A percentile compares a stretch with the other conserved stretches of the same genome.
phyloP scores from a whole-genome alignment of 35 echinoderm and acorn worm genomes.

The Ophioderma brevispina region DNA sequence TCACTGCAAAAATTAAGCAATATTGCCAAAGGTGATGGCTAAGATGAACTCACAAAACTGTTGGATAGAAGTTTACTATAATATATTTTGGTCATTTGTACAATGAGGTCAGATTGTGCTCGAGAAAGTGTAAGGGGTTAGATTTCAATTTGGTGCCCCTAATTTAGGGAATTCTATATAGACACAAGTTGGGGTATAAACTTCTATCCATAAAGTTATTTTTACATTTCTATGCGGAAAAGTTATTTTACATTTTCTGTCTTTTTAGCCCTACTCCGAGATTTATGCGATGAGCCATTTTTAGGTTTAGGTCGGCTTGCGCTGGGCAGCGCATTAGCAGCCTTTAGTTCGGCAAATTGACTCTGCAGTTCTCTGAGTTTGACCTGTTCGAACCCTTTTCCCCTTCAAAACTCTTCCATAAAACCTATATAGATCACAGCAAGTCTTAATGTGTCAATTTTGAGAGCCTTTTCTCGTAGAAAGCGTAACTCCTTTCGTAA shows the following conservation, averaged over 20 bases:
- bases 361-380: conserved; percentile 21
- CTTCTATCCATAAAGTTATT: too few relatives aligned
- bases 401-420: conserved; percentile 54
- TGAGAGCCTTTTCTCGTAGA: conserved; percentile 64
- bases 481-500: conserved; percentile 83
- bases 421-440: conserved; percentile 90
- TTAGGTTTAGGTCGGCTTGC: neutral
- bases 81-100: too few relatives aligned
- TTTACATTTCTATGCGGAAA: too few relatives aligned
- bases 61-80: too few relatives aligned
- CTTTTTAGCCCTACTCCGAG: neutral
- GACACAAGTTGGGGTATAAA: too few relatives aligned
- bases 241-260: neutral
- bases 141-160: too few relatives aligned
- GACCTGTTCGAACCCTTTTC: conserved; percentile 27
- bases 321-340: neutral
- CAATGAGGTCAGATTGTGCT: too few relatives aligned
- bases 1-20: too few relatives aligned
- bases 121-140: too few relatives aligned
- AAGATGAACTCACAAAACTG: too few relatives aligned
- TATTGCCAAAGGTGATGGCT: too few relatives aligned
- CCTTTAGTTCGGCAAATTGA: neutral
- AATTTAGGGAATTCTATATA: too few relatives aligned
- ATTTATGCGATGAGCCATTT: neutral
- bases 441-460: conserved; percentile 86